These are phyloP conservation scores for Rhinatrema bivittatum DNA, from an alignment of 2,797 vertebrate genomes.

Conservation along the genomic window DNA sequence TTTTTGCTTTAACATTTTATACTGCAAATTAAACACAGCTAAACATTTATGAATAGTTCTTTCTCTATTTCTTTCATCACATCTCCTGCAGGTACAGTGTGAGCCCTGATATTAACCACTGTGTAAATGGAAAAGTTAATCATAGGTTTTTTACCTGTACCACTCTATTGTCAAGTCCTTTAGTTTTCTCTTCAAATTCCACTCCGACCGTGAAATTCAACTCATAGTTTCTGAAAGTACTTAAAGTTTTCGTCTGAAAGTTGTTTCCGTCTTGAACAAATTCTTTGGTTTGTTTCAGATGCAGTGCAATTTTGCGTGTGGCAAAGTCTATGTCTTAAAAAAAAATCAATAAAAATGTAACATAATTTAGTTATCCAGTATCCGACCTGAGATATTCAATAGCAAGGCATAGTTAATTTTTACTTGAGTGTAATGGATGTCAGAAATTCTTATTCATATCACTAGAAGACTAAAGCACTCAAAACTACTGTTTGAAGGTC, in stretches of 20 bases:
- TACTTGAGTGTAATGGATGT: no score
- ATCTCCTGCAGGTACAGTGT: neutral
- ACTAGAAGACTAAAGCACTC: no score
- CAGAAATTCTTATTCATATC: no score
- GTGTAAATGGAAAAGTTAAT: neutral
- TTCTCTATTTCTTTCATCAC: neutral
- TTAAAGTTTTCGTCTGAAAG: conserved; percentile 80
- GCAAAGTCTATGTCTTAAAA: conserved; percentile 78
- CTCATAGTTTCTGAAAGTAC: conserved; percentile 84
- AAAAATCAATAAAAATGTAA: conserved; percentile 8
- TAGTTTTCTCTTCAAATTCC: conserved; percentile 82
- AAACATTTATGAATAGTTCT: conserved; percentile 2
- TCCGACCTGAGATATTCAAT: conserved; percentile 15
- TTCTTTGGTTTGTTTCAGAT: conserved; percentile 78
- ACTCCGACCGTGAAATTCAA: conserved; percentile 72
- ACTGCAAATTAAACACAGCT: neutral
- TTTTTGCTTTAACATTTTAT: no score
- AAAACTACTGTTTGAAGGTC: no score
- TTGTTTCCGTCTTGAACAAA: conserved; percentile 73
- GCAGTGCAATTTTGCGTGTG: conserved; percentile 78
- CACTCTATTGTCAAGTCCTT: conserved; percentile 71
- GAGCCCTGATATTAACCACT: neutral
- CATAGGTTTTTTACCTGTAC: conserved; percentile 59
- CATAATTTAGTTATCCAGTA: neutral
- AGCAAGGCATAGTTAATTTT: neutral